A percentile compares a stretch with the other conserved stretches of the same genome.
Evolutionary conservation across 2,888 invertebrate genomes (phyloP).

Genomic region (Tetragonula carbonaria): DNA sequence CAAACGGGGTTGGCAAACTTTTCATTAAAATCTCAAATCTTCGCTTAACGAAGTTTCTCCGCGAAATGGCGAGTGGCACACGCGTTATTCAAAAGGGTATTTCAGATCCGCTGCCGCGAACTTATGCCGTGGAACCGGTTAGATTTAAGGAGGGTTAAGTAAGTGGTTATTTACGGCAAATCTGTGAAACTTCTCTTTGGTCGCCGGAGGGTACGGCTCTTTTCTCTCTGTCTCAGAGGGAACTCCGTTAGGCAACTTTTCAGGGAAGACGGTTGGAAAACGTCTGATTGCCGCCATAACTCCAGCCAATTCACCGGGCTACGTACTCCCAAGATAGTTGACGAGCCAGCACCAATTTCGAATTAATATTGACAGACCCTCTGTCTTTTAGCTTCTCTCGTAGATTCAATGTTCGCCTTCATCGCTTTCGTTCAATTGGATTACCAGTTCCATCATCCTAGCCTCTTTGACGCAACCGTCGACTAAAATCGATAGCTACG

Average conservation of each 20-base stretch:
- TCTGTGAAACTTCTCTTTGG: constrained; percentile 39
- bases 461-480: too few relatives aligned
- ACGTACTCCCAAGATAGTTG: constrained; percentile 36
- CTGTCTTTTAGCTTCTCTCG: constrained; percentile 31
- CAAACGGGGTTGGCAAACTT: background rate
- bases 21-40: constrained; percentile 49
- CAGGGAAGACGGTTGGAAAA: constrained; percentile 36
- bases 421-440: constrained; percentile 58
- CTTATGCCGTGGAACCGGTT: constrained; percentile 33
- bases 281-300: constrained; percentile 56
- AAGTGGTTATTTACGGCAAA: constrained; percentile 50
- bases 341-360: constrained; percentile 47
- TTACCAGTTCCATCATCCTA: background rate
- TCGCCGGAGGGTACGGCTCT: background rate
- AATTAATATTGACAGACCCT: constrained; percentile 57
- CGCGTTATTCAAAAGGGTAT: constrained; percentile 28
- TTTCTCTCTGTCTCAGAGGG: background rate
- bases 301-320: constrained; percentile 52
- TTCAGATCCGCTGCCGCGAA: constrained; percentile 21
- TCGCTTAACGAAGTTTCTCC: constrained; percentile 40
- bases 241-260: constrained; percentile 32
- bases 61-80: constrained; percentile 8
- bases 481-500: too few relatives aligned
- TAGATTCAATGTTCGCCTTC: constrained; percentile 15
- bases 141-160: constrained; percentile 57